phyloP scores from a whole-genome alignment of 2,888 invertebrate genomes.

The Meiosimyza decipiens region DNA sequence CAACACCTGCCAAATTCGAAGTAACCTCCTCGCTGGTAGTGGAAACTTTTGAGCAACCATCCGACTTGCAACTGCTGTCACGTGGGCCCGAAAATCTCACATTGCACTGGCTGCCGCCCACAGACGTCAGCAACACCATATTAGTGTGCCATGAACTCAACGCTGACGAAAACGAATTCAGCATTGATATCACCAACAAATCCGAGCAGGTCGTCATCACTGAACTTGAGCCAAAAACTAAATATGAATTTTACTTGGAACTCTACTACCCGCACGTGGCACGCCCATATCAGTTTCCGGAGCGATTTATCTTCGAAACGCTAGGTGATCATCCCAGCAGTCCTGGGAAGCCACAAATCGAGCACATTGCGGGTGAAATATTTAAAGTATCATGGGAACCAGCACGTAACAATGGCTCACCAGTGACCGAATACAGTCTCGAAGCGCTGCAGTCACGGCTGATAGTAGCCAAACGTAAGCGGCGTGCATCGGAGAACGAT shows the following conservation, averaged over 20 bases:
- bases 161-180: conserved; percentile 50
- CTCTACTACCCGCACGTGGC: conserved; percentile 72
- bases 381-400: conserved; percentile 86
- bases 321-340: conserved; percentile 82
- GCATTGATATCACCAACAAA: conserved; percentile 54
- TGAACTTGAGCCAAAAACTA: conserved; percentile 77
- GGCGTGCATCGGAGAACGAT: conserved; percentile 41
- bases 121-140: conserved; percentile 64
- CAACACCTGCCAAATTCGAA: conserved; percentile 73
- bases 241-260: conserved; percentile 80
- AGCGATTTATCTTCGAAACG: conserved; percentile 80
- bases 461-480: conserved; percentile 44
- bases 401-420: conserved; percentile 80
- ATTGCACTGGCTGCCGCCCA: conserved; percentile 76
- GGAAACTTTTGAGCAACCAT: conserved; percentile 79
- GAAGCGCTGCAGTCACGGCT: conserved; percentile 72
- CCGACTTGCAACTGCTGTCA: conserved; percentile 71
- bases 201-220: conserved; percentile 48
- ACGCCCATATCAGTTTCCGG: conserved; percentile 78
- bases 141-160: conserved; percentile 53
- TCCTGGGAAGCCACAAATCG: conserved; percentile 81
- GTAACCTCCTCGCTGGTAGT: conserved; percentile 73
- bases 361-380: conserved; percentile 77
- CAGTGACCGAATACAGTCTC: conserved; percentile 78
- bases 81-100: conserved; percentile 73